Evolutionary conservation across 2,113 vertebrate genomes (phyloP), one percentile per base, ranked within the genome.

Genomic region (Grammomys surdaster): DNA sequence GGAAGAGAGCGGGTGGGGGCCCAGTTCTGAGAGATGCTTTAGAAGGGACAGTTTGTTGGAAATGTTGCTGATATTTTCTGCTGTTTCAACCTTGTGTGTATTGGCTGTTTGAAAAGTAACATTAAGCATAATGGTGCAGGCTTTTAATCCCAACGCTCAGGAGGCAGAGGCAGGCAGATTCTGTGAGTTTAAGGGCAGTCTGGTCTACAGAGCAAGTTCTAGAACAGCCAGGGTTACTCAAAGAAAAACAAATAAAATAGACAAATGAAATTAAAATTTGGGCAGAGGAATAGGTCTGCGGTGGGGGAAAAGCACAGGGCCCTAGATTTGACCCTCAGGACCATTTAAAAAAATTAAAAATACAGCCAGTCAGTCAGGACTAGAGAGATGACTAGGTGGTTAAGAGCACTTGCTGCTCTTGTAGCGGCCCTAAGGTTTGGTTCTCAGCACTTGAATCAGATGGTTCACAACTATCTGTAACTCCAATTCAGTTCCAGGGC

Each of bases 31-130:
- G 33, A 91, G 77, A n/a, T 54, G 19, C 12, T 65, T 33, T n/a
- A 77, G 72, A 14, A 86, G 46, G 67, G 22, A 96, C 20, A 63
- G 31, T 89, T 96, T 28, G 33, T 33, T 56, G 87, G 56, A 95
- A 95, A 91, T 8, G 31, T 78, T 93, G 91, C 36, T 60, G 81
- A 56, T 67, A 33, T 78, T 65, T 84, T 48, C 77, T 91, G 40
- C 43, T 7, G 8, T 93, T 89, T 86, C 54, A 89, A 89, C 0
- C 60, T 93, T 89, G 28, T 87, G 28, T 56, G 10, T n/a, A 78
- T 56, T 87, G 36, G 16, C 26, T 81, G 11, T 67, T 86, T 73
- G 85, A 60, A 86, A 96, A 88, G 54, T 43, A 40, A 40, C 72
- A 4, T 7, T n/a, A 40, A n/a, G n/a, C 36, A 40, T 40, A 73